phyloP scores from a whole-genome alignment of 2,113 vertebrate species.

The Bombycilla garrulus region DNA sequence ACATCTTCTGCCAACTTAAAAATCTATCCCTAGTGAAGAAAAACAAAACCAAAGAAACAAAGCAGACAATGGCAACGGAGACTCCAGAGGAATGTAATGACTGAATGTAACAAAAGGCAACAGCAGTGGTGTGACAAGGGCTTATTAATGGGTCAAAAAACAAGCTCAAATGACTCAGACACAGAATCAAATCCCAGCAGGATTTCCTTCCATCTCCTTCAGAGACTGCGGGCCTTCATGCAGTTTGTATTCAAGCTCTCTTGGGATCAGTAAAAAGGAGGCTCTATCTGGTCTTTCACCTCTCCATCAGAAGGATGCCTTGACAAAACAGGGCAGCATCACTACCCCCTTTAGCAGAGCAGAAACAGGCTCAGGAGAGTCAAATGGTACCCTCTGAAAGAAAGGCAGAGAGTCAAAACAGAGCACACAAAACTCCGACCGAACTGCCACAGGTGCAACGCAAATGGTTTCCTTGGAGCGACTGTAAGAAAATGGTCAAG shows the following conservation, averaged over 20 bases:
- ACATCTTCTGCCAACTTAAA: neutral
- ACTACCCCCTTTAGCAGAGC: neutral
- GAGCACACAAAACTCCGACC: neutral
- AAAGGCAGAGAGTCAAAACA: neutral
- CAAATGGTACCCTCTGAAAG: neutral
- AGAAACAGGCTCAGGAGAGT: neutral
- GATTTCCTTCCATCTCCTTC: neutral
- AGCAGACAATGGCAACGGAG: neutral
- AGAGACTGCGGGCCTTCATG: neutral
- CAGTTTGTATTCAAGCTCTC: neutral
- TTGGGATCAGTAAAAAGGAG: neutral
- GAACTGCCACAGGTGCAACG: neutral
- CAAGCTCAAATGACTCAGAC: neutral
- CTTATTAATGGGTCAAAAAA: neutral
- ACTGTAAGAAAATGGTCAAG: neutral
- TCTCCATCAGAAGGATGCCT: rapidly evolving
- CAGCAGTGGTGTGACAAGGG: neutral
- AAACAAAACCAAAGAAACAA: slow-evolving; percentile 1
- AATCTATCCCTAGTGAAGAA: neutral
- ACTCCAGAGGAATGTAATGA: neutral
- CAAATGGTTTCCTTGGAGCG: neutral
- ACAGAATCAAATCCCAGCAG: neutral
- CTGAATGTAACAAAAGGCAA: slow-evolving; percentile 4
- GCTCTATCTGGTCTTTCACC: neutral
- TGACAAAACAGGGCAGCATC: neutral